phyloP scores from a whole-genome alignment of 2,113 vertebrate species.

The Chloropsis hardwickii region DNA sequence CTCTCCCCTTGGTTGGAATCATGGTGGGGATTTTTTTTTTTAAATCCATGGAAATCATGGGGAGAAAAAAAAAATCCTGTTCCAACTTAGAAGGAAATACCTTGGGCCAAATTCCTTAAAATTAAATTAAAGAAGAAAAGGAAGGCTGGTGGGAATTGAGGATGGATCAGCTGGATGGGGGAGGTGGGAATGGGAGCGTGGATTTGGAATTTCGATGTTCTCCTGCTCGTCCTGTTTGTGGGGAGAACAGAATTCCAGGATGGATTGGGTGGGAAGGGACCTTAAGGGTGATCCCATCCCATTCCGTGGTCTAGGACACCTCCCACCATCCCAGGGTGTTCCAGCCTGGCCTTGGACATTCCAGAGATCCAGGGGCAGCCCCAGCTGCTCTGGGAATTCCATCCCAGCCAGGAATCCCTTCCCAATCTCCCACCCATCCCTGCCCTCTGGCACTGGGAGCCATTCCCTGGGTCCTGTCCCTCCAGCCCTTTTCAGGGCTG shows the following conservation, averaged over 20 bases:
- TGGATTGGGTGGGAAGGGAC: background rate
- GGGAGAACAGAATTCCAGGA: background rate
- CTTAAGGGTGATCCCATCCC: background rate
- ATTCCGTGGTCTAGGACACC: background rate
- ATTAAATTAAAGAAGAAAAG: background rate
- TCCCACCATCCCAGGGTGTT: rapidly evolving
- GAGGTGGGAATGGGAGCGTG: background rate
- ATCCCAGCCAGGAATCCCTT: no score
- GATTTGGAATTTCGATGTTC: background rate
- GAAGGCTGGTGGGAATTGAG: background rate
- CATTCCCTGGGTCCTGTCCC: no score
- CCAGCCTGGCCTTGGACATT: background rate
- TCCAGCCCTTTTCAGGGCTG: no score
- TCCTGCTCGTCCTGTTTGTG: no score
- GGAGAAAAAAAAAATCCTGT: background rate
- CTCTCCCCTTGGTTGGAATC: no score
- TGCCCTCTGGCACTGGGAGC: no score
- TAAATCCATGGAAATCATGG: background rate
- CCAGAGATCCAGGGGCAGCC: no score
- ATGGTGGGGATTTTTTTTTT: no score
- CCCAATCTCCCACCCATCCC: no score
- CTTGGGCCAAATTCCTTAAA: background rate
- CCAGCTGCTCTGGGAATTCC: no score
- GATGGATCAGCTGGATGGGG: background rate
- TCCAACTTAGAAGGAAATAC: background rate